Evolutionary conservation across 2,888 invertebrate species (phyloP).

Genomic region (Ceramica pisi): DNA sequence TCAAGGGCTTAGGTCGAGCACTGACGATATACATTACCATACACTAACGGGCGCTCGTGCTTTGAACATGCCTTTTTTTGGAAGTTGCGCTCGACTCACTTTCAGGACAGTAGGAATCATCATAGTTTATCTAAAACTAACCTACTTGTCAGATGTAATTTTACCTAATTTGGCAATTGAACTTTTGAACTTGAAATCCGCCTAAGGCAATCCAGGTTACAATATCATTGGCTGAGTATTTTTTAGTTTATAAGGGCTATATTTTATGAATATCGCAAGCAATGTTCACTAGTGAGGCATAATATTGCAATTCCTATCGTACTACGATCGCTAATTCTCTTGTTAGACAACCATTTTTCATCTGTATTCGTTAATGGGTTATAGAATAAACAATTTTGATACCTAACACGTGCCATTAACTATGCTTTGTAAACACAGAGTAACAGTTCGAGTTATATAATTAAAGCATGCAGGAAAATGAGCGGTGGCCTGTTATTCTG

Average conservation of each 20-base stretch:
- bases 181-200: not conserved
- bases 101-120: not conserved
- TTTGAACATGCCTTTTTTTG: not conserved
- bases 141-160: not conserved
- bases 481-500: constrained; percentile 59
- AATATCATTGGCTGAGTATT: not conserved
- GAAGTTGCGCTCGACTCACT: not conserved
- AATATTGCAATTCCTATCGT: not conserved
- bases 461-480: constrained; percentile 26
- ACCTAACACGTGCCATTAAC: constrained; percentile 6
- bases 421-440: constrained; percentile 6
- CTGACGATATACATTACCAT: constrained; percentile 11
- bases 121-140: constrained; percentile 1
- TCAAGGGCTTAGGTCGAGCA: constrained; percentile 1
- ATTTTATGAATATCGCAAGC: not conserved
- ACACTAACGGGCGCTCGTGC: constrained; percentile 27
- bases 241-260: not conserved
- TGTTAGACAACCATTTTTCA: constrained; percentile 2
- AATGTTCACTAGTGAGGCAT: not conserved
- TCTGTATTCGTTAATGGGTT: constrained; percentile 1
- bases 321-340: not conserved
- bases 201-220: no score
- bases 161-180: not conserved
- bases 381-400: constrained; percentile 20
- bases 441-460: not conserved